phyloP scores from a whole-genome alignment of 1,140 invertebrate species.

The Nasonia giraulti region DNA sequence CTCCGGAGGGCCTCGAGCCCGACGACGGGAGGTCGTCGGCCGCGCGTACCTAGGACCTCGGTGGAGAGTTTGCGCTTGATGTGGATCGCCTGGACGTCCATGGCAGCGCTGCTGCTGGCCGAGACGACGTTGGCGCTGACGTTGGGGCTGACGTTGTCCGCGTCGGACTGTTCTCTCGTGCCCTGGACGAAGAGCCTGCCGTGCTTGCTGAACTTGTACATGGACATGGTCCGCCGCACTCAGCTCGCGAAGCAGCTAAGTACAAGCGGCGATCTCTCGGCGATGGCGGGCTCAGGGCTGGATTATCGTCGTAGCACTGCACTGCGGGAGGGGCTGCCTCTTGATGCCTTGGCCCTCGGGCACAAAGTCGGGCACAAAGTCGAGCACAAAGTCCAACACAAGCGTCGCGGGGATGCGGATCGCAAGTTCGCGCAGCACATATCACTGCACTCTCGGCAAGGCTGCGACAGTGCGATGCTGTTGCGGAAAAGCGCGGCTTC shows the following conservation, averaged over 20 bases:
- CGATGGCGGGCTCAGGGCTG: too few relatives aligned
- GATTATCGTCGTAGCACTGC: too few relatives aligned
- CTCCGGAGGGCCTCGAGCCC: not conserved
- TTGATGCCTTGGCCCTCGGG: not conserved
- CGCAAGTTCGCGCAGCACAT: too few relatives aligned
- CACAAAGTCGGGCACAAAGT: too few relatives aligned
- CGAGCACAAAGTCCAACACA: not conserved
- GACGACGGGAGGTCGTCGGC: not conserved
- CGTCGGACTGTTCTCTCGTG: constrained; percentile 79
- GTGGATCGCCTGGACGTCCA: constrained; percentile 83
- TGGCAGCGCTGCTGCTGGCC: constrained; percentile 52
- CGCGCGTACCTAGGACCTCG: constrained; percentile 81
- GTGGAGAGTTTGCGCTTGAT: constrained; percentile 88
- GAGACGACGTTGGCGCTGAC: constrained; percentile 34
- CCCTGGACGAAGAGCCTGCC: constrained; percentile 87
- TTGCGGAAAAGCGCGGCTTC: not conserved
- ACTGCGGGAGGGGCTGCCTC: too few relatives aligned
- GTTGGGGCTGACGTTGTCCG: constrained; percentile 71
- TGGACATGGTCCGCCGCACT: constrained; percentile 73
- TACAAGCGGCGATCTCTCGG: too few relatives aligned
- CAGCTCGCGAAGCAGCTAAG: not conserved
- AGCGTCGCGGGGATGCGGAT: not conserved
- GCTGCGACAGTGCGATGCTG: too few relatives aligned
- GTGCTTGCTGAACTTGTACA: constrained; percentile 85
- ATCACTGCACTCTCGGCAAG: too few relatives aligned